Conservation (phyloP, 2,888 invertebrate genomes). For the Philaethria dido region DNA sequence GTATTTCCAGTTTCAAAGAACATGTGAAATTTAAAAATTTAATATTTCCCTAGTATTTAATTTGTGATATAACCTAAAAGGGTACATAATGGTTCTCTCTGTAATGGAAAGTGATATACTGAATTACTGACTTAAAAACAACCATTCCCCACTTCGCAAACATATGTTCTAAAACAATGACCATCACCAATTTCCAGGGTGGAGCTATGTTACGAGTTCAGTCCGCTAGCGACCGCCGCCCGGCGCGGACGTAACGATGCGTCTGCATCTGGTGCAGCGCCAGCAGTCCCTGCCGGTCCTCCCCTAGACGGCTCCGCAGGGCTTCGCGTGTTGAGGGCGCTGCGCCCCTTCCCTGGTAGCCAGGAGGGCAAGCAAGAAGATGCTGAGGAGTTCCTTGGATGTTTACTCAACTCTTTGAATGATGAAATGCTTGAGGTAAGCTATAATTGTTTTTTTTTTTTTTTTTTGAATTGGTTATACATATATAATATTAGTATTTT, state of each 20-base stretch:
- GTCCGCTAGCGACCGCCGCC: slow-evolving; percentile 81
- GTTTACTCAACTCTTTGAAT: slow-evolving; percentile 95
- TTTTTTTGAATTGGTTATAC: too few species aligned
- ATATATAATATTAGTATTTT: too few species aligned
- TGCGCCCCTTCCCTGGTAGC: slow-evolving; percentile 84
- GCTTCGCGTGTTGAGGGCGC: slow-evolving; percentile 91
- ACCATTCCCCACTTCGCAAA: background rate
- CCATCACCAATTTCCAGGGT: slow-evolving; percentile 79
- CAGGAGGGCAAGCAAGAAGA: slow-evolving; percentile 97
- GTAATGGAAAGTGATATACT: too few species aligned
- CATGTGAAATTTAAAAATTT: too few species aligned
- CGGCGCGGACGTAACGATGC: slow-evolving; percentile 76
- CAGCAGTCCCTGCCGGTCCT: slow-evolving; percentile 87
- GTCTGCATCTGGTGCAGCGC: slow-evolving; percentile 58
- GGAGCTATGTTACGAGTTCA: slow-evolving; percentile 91
- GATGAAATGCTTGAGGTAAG: slow-evolving; percentile 97
- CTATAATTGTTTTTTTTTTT: background rate
- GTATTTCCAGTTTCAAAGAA: too few species aligned
- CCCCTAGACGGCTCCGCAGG: slow-evolving; percentile 96
- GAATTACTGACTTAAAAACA: too few species aligned
- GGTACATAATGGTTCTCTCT: too few species aligned
- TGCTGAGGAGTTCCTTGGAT: slow-evolving; percentile 98
- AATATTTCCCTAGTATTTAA: too few species aligned
- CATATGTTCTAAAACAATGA: background rate
- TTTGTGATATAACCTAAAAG: too few species aligned